Base-by-base conservation (phyloP, 53 echinoderm and acorn worm genomes). In the Henricia sp. region DNA sequence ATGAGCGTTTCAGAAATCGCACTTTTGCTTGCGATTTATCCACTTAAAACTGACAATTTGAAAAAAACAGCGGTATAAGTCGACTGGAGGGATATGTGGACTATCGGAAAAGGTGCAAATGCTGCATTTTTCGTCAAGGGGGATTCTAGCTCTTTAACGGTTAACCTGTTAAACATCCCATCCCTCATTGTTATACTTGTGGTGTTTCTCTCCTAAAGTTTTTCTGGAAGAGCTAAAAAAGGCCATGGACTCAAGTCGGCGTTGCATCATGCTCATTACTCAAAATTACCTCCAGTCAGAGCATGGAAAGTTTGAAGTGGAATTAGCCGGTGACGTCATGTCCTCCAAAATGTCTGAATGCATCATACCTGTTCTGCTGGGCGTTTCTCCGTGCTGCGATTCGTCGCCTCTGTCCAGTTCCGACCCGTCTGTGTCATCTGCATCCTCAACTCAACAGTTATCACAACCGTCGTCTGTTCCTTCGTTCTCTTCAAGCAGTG, bases 221-320 rank as follows among this genome's bases (percentile, higher is more conserved):
- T 25, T 85, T 32, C 50, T 85, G 63, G 85, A 85, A 52, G 72
- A 85, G 64, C 66, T 85, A 0, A 29, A 34, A 23, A 72, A 26
- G 32, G 68, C 74, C 19, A 17, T 85, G 35, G 51, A 59, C 20
- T 41, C 26, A 6, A 85, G 85, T 85, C 85, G 85, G 21, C 85
- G 85, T 4, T 85, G 63, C 63, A 63, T 85, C 34, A 36, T 85
- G 48, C 38, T 85, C 43, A 73, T 85, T 27, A 72, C 85, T 13
- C 72, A 64, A 3, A 64, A 40, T 35, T 85, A 50, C 73, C 59
- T 41, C 37, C 3, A 9, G 63, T 80, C 80, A 1, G 34, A 80
- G 21, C 35, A 28, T 40, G 48, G 80, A 19, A 62, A 80, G 80
- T 80, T 33, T 36, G 80, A 80, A 24, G 63, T 80, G 43, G 62